Percentiles rank a stretch among this genome's conserved stretches.
These are phyloP conservation scores for Scaptomyza caliginosa DNA, from an alignment of 2,888 invertebrate species.

Conservation along the genomic window DNA sequence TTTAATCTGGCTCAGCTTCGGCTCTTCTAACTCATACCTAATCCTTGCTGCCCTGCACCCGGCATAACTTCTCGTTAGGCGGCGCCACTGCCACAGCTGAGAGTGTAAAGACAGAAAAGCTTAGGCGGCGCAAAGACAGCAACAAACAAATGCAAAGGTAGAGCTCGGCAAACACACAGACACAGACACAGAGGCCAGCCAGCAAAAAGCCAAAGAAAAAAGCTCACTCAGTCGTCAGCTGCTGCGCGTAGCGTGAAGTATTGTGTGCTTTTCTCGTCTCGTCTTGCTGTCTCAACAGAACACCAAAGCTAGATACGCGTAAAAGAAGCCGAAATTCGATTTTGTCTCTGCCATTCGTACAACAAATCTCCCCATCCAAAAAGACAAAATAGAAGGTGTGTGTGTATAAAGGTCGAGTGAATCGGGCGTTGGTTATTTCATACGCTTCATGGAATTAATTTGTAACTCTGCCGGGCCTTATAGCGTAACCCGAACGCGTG, in stretches of 20 bases:
- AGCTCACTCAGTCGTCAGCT: slow-evolving; percentile 83
- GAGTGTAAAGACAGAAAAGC: slow-evolving; percentile 48
- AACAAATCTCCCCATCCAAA: slow-evolving; percentile 1
- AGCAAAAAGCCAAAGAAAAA: slow-evolving; percentile 73
- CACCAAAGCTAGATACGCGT: slow-evolving; percentile 29
- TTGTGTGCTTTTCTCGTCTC: slow-evolving; percentile 69
- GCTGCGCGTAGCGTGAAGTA: slow-evolving; percentile 83
- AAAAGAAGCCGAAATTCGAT: slow-evolving; percentile 5
- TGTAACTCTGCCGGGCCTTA: slow-evolving; percentile 37
- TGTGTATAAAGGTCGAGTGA: slow-evolving; percentile 14
- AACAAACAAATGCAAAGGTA: slow-evolving; percentile 10
- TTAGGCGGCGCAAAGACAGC: slow-evolving; percentile 13
- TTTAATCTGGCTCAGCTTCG: not conserved
- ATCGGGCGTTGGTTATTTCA: slow-evolving; percentile 10
- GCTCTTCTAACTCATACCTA: not conserved
- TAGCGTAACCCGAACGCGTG: slow-evolving; percentile 18
- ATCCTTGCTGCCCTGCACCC: slow-evolving; percentile 10
- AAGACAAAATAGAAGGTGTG: not conserved
- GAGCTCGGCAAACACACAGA: slow-evolving; percentile 34
- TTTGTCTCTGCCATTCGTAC: slow-evolving; percentile 4
- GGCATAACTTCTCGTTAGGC: slow-evolving; percentile 4
- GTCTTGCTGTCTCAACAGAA: slow-evolving; percentile 47
- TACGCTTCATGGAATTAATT: slow-evolving; percentile 17
- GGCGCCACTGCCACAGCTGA: slow-evolving; percentile 50
- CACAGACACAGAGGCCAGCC: slow-evolving; percentile 37